These are phyloP conservation scores for Coregonus ussuriensis DNA, from an alignment of 2,797 vertebrate genomes.

Conservation along the genomic window DNA sequence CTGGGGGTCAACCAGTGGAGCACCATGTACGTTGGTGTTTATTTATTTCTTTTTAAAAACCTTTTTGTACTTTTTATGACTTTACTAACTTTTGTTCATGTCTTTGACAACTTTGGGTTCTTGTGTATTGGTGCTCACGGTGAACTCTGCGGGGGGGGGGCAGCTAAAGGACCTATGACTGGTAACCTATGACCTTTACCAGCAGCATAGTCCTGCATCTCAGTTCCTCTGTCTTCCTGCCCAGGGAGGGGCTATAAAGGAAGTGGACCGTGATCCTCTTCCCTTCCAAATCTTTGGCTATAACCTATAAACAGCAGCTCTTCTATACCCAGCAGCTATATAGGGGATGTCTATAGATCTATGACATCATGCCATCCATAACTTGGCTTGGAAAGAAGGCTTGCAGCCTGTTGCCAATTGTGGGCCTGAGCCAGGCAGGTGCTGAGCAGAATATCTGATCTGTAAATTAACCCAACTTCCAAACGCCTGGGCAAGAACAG, in stretches of 20 bases:
- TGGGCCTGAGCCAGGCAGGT: not conserved
- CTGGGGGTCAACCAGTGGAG: constrained; percentile 26
- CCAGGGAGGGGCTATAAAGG: not conserved
- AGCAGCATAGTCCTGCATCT: not conserved
- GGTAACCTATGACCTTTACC: constrained; percentile 21
- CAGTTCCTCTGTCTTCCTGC: not conserved
- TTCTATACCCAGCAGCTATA: not conserved
- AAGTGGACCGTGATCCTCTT: not conserved
- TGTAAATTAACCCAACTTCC: not conserved
- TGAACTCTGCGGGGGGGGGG: constrained; percentile 17
- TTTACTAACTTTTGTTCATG: constrained; percentile 36
- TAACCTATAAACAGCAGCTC: not conserved
- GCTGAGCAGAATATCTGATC: constrained; percentile 35
- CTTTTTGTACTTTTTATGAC: constrained; percentile 42
- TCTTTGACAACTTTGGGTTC: constrained; percentile 19
- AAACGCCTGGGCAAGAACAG: not conserved
- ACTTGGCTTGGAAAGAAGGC: constrained; percentile 18
- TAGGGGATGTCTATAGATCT: not conserved
- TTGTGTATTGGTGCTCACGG: constrained; percentile 32
- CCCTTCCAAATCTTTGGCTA: not conserved
- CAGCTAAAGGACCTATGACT: constrained; percentile 44
- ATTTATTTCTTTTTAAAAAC: not conserved
- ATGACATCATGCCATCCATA: not conserved
- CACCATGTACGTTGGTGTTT: constrained; percentile 27
- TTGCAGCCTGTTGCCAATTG: constrained; percentile 14